Percentiles rank a stretch among this genome's conserved stretches.
phyloP scores from a whole-genome alignment of 1,140 invertebrate species.

The Chlorops oryzae region DNA sequence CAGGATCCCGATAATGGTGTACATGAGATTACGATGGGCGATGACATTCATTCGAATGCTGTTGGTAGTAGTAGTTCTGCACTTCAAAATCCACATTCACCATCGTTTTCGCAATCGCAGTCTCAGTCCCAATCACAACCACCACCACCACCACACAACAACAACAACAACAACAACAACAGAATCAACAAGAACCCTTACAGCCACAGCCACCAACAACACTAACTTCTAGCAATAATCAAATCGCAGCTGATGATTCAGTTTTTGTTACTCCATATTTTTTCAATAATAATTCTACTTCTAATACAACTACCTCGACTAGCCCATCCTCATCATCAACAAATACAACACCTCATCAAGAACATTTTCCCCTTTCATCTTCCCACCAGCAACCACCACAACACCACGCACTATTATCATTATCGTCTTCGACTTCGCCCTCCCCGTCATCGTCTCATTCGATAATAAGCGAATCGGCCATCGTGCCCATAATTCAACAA shows the following conservation, averaged over 20 bases:
- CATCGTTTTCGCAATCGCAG: slow-evolving; percentile 10
- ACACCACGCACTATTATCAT: slow-evolving; percentile 1
- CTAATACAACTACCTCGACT: slow-evolving; percentile 13
- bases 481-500: not conserved
- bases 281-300: slow-evolving; percentile 20
- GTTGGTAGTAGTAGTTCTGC: not conserved
- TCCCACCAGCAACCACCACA: slow-evolving; percentile 25
- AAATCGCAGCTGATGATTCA: slow-evolving; percentile 8
- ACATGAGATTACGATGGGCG: not conserved
- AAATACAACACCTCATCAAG: slow-evolving; percentile 17
- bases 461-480: slow-evolving; percentile 4
- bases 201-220: not conserved
- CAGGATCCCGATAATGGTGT: not conserved
- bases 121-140: slow-evolving; percentile 3
- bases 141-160: too few relatives aligned
- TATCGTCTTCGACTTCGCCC: not conserved
- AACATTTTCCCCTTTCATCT: slow-evolving; percentile 40
- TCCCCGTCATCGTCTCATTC: not conserved
- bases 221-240: not conserved
- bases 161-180: slow-evolving; percentile 2
- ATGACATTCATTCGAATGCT: not conserved
- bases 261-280: slow-evolving; percentile 10
- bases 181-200: not conserved
- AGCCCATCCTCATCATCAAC: not conserved
- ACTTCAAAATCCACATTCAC: not conserved